These are phyloP conservation scores for Parelbella ahira DNA, from an alignment of 2,888 invertebrate species.

Conservation along the genomic window DNA sequence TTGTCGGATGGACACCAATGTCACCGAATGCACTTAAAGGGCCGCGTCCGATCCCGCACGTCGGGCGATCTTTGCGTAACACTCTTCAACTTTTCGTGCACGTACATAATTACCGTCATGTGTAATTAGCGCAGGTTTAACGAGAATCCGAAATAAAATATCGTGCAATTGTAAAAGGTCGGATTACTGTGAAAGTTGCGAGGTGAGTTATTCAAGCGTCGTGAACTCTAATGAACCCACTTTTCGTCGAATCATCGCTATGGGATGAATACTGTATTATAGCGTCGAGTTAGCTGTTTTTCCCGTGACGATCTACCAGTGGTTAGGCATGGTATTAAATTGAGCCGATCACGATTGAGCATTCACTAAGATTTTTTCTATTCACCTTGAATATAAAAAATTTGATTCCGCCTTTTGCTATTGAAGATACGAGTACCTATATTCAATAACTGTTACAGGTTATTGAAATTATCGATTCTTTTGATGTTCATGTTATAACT, in stretches of 20 bases:
- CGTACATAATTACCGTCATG: conserved; percentile 12
- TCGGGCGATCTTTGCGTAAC: conserved; percentile 1
- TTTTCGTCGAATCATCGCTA: conserved; percentile 39
- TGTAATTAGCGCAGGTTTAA: conserved; percentile 40
- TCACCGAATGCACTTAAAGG: conserved; percentile 1
- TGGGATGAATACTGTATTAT: conserved; percentile 27
- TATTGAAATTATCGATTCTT: no score
- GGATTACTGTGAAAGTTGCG: conserved; percentile 54
- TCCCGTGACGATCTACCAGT: conserved; percentile 14
- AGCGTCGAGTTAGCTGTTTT: conserved; percentile 1
- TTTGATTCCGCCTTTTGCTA: no score
- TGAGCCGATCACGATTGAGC: conserved; percentile 25
- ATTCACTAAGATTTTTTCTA: conserved; percentile 5
- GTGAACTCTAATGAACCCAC: conserved; percentile 57
- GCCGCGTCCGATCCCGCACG: background rate
- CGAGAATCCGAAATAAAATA: conserved; percentile 33
- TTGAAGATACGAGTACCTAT: no score
- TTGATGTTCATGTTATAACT: no score
- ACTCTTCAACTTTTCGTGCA: conserved; percentile 7
- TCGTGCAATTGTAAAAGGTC: conserved; percentile 31
- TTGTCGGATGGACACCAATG: no score
- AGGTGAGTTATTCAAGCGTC: conserved; percentile 40
- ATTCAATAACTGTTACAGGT: no score
- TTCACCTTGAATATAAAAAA: conserved; percentile 1
- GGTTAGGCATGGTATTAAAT: conserved; percentile 29